Percentiles rank a stretch among this genome's conserved stretches.
Conservation (phyloP, 2,888 invertebrate genomes). For the Tetragnatha montana region DNA sequence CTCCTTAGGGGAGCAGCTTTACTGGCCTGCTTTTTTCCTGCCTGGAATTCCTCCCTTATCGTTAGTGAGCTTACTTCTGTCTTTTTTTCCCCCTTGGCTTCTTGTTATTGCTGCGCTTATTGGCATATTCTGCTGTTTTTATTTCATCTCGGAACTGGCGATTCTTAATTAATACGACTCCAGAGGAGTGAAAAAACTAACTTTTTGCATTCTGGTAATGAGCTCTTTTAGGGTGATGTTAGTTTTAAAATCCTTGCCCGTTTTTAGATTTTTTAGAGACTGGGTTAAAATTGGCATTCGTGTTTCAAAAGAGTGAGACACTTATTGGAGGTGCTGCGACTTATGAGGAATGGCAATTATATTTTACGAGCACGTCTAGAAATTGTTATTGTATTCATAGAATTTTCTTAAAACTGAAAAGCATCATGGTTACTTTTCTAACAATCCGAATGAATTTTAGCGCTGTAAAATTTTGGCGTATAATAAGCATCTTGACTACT, state of each 20-base stretch:
- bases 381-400: too few relatives aligned
- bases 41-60: not conserved
- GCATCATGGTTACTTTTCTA: too few relatives aligned
- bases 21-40: conserved; percentile 14
- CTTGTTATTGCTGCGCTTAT: conserved; percentile 11
- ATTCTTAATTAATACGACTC: conserved; percentile 29
- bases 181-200: not conserved
- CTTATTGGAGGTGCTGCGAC: not conserved
- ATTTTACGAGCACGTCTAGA: too few relatives aligned
- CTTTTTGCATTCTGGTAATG: conserved; percentile 1
- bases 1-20: conserved; percentile 20
- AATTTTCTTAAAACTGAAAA: too few relatives aligned
- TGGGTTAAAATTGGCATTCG: not conserved
- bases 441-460: too few relatives aligned
- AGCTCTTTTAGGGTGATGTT: not conserved
- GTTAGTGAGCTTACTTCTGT: not conserved
- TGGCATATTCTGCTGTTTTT: conserved; percentile 2
- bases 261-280: not conserved
- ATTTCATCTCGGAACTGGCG: not conserved
- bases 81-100: not conserved
- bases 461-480: too few relatives aligned
- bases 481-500: too few relatives aligned
- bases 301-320: not conserved
- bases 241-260: not conserved
- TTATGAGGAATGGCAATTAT: not conserved